A percentile compares a stretch with the other conserved stretches of the same genome.
Conservation (phyloP, 2,888 invertebrate species). For the Aphidius colemani region DNA sequence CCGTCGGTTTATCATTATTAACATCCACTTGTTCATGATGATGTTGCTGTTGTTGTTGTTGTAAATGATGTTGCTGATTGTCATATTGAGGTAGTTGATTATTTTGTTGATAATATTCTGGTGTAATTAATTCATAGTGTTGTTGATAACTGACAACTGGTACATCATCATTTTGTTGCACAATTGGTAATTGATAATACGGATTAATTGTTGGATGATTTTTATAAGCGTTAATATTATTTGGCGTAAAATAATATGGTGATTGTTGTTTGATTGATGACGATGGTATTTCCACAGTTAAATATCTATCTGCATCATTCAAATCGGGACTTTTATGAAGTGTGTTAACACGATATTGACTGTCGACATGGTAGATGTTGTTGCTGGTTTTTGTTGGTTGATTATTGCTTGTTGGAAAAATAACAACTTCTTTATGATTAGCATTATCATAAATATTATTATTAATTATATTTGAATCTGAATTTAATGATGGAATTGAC, state of each 20-base stretch:
- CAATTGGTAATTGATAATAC: constrained; percentile 26
- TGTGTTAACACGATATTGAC: constrained; percentile 26
- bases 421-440: neutral
- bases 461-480: too few relatives aligned
- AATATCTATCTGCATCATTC: constrained; percentile 14
- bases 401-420: neutral
- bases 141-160: constrained; percentile 18
- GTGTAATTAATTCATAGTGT: constrained; percentile 31
- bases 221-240: neutral
- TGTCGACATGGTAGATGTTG: constrained; percentile 39
- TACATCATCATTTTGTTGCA: constrained; percentile 20
- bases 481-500: constrained; percentile 27
- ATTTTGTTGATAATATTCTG: constrained; percentile 18
- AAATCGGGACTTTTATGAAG: neutral
- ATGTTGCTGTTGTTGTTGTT: neutral
- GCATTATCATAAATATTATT: too few relatives aligned
- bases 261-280: constrained; percentile 12
- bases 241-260: constrained; percentile 6
- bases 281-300: constrained; percentile 7
- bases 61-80: too few relatives aligned
- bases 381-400: neutral
- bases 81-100: constrained; percentile 8
- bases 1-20: constrained; percentile 35
- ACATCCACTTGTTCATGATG: neutral
- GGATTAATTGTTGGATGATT: neutral